These are phyloP conservation scores for Erythrocercus mccallii DNA, from an alignment of 2,113 vertebrate genomes.

Conservation along the genomic window DNA sequence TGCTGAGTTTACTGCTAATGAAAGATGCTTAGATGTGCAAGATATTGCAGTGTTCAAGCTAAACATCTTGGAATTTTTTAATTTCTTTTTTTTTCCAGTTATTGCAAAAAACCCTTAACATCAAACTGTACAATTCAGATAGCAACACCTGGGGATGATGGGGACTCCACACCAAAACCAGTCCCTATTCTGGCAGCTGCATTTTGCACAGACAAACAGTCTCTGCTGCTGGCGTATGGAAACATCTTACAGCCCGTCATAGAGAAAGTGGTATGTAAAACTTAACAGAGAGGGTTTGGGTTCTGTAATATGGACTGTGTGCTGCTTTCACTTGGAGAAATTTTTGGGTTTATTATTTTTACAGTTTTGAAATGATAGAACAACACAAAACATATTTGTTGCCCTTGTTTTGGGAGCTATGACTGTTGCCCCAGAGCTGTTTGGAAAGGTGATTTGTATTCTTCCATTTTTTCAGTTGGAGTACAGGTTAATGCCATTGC, in stretches of 20 bases:
- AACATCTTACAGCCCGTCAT: constrained; percentile 88
- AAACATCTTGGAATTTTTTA: background rate
- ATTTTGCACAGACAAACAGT: constrained; percentile 78
- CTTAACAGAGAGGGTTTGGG: background rate
- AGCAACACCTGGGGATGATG: constrained; percentile 79
- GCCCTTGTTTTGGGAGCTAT: background rate
- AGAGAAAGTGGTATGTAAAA: constrained; percentile 84
- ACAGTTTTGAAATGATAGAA: background rate
- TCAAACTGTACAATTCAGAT: constrained; percentile 90
- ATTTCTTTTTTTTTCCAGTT: constrained; percentile 62
- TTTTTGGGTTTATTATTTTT: background rate
- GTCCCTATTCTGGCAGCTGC: constrained; percentile 87
- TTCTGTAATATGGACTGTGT: background rate
- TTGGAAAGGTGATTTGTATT: background rate
- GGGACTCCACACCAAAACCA: constrained; percentile 80
- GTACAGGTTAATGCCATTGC: background rate
- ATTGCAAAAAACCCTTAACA: constrained; percentile 92
- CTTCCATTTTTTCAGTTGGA: background rate
- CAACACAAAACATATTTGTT: background rate
- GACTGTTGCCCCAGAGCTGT: background rate
- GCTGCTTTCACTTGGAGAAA: background rate
- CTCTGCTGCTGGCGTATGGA: constrained; percentile 87
- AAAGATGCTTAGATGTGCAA: background rate
- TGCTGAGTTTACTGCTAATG: background rate
- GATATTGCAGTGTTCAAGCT: background rate